phyloP scores from a whole-genome alignment of 2,113 vertebrate genomes.

The Chaenocephalus aceratus region DNA sequence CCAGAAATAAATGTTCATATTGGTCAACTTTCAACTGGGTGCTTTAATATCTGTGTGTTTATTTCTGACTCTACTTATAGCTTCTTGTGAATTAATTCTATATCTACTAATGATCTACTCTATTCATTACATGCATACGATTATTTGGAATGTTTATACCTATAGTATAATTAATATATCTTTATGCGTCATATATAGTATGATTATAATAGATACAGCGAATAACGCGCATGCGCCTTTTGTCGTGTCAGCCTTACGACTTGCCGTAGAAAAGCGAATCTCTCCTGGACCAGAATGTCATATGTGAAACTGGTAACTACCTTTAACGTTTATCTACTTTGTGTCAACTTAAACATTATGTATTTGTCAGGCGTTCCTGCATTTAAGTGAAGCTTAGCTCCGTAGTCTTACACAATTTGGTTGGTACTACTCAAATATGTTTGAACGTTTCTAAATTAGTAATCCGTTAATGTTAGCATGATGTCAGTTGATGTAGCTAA shows the following conservation, averaged over 20 bases:
- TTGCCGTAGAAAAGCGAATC: conserved; percentile 62
- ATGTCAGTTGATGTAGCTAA: conserved; percentile 32
- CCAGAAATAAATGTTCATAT: conserved; percentile 88
- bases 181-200: too few species aligned
- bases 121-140: too few species aligned
- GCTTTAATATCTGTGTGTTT: conserved; percentile 3
- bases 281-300: conserved; percentile 52
- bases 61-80: background rate
- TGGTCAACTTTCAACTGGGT: conserved; percentile 72
- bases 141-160: too few species aligned
- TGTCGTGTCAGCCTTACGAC: background rate
- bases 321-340: fast-evolving
- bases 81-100: background rate
- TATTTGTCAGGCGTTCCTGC: fast-evolving
- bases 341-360: fast-evolving
- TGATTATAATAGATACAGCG: too few species aligned
- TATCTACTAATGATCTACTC: background rate
- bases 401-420: too few species aligned
- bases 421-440: fast-evolving
- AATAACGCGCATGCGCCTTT: conserved; percentile 34
- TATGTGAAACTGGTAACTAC: conserved; percentile 66
- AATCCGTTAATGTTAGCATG: conserved; percentile 39
- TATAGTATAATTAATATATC: too few species aligned
- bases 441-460: background rate
- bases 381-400: fast-evolving